phyloP scores from a whole-genome alignment of 1,140 invertebrate species.

The Nephila pilipes region DNA sequence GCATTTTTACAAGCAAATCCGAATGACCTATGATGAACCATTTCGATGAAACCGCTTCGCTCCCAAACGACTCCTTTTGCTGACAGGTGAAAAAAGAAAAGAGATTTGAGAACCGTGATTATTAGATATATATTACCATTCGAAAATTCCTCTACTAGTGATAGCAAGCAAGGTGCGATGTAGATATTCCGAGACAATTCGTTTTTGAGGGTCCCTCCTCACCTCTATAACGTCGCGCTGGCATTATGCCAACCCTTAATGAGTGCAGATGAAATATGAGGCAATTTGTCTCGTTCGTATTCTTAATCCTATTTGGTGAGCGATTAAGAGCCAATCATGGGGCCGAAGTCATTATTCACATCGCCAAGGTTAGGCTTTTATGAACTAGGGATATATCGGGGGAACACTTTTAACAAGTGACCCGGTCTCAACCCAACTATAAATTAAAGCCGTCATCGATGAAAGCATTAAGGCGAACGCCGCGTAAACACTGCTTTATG shows the following conservation, averaged over 20 bases:
- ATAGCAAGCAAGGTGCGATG: background rate
- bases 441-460: slow-evolving; percentile 66
- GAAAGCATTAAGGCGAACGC: slow-evolving; percentile 51
- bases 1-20: too few relatives aligned
- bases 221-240: background rate
- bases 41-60: too few relatives aligned
- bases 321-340: slow-evolving; percentile 75
- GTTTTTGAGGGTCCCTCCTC: background rate
- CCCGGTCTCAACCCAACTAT: slow-evolving; percentile 69
- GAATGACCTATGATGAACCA: too few relatives aligned
- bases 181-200: slow-evolving; percentile 1
- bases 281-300: slow-evolving; percentile 74
- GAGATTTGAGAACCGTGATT: too few relatives aligned
- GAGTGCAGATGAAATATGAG: slow-evolving; percentile 76
- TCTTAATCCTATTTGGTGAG: slow-evolving; percentile 75
- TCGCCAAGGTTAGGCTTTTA: slow-evolving; percentile 67
- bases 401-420: slow-evolving; percentile 70
- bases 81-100: too few relatives aligned
- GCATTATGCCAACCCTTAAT: slow-evolving; percentile 66
- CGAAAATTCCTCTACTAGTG: background rate
- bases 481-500: slow-evolving; percentile 12
- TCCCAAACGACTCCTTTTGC: too few relatives aligned
- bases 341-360: slow-evolving; percentile 70
- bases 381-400: slow-evolving; percentile 50
- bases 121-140: background rate